Conservation (phyloP, 2,113 vertebrate species). For the Larimichthys polyactis region DNA sequence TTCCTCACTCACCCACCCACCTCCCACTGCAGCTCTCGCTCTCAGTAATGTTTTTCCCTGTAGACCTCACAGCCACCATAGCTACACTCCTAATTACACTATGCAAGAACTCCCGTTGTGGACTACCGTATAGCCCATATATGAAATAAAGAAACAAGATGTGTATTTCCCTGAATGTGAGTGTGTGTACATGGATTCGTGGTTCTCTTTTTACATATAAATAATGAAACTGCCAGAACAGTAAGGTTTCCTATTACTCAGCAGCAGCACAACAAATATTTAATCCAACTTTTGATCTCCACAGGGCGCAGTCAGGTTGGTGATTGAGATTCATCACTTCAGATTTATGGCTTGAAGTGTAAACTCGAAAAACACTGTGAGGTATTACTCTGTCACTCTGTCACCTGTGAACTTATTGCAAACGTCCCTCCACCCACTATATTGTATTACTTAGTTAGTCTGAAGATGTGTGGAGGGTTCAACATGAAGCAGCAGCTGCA, state of each 20-base stretch:
- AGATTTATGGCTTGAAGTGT: conserved; percentile 11
- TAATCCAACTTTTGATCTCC: conserved; percentile 24
- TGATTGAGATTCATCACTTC: conserved; percentile 23
- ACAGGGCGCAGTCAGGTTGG: neutral
- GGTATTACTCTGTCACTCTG: neutral
- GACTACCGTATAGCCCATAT: neutral
- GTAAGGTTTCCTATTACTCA: conserved; percentile 35
- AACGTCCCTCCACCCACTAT: neutral
- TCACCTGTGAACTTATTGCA: neutral
- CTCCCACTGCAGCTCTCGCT: conserved; percentile 24
- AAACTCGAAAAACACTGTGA: conserved; percentile 19
- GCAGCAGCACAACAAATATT: conserved; percentile 24
- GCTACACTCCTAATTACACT: conserved; percentile 35
- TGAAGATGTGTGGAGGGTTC: neutral
- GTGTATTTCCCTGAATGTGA: neutral
- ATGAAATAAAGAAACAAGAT: conserved; percentile 8
- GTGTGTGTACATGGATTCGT: neutral
- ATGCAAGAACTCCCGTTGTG: conserved; percentile 20
- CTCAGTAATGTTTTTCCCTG: conserved; percentile 41
- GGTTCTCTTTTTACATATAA: conserved; percentile 12
- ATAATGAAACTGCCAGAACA: conserved; percentile 51
- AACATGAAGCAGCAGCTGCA: neutral
- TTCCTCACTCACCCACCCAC: neutral
- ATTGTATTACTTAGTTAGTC: neutral
- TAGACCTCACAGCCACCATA: conserved; percentile 19